A percentile compares a stretch with the other conserved stretches of the same genome.
Conservation (phyloP, 2,888 invertebrate species). For the Hemicrepidius hirtus region DNA sequence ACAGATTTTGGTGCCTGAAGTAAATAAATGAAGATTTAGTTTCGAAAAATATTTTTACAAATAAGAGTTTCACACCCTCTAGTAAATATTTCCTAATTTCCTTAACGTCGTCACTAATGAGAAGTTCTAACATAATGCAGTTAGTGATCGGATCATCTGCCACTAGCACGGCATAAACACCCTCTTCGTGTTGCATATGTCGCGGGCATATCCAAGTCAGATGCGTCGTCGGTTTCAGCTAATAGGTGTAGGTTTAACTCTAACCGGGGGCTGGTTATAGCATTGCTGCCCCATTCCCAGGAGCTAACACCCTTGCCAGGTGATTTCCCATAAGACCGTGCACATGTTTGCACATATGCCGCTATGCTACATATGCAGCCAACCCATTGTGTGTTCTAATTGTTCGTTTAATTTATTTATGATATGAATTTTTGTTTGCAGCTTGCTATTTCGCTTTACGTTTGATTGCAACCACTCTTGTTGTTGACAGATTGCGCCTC, state of each 20-base stretch:
- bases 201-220: slow-evolving; percentile 60
- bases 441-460: slow-evolving; percentile 58
- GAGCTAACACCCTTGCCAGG: slow-evolving; percentile 69
- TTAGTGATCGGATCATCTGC: slow-evolving; percentile 59
- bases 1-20: background rate
- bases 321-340: slow-evolving; percentile 73
- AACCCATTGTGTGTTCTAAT: slow-evolving; percentile 69
- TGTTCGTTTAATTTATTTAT: slow-evolving; percentile 72
- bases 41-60: too few relatives aligned
- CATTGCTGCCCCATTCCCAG: slow-evolving; percentile 66
- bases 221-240: slow-evolving; percentile 56
- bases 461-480: slow-evolving; percentile 38
- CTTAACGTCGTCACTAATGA: slow-evolving; percentile 50
- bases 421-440: slow-evolving; percentile 67
- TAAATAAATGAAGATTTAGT: background rate
- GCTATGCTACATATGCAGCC: slow-evolving; percentile 64
- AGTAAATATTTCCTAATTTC: slow-evolving; percentile 24
- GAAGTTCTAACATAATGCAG: slow-evolving; percentile 55
- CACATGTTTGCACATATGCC: slow-evolving; percentile 73
- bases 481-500: slow-evolving; percentile 48
- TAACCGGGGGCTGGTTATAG: slow-evolving; percentile 47
- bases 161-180: slow-evolving; percentile 57
- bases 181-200: slow-evolving; percentile 59
- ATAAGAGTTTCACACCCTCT: too few relatives aligned
- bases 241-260: slow-evolving; percentile 61